Evolutionary conservation across 2,113 vertebrate genomes (phyloP), one percentile per base, ranked within the genome.

Genomic region (Delphinapterus leucas): DNA sequence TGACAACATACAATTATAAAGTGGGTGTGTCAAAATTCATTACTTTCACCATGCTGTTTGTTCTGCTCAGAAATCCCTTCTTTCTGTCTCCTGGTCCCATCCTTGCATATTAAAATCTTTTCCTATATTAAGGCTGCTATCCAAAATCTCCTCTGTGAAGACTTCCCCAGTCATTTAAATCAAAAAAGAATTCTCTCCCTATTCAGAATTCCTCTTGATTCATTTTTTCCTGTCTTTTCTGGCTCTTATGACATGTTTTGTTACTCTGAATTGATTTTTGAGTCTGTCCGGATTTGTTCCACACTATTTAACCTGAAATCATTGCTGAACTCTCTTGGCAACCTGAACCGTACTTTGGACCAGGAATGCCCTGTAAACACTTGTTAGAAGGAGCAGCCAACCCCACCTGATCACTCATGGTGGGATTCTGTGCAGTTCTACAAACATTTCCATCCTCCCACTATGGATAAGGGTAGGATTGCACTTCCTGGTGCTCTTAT

Each of bases 1-100:
- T 25, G 11, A 26, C 6, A 10, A 17, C n/a, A 2, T 31, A 1
- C 5, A 31, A 0, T 12, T 49, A 21, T 44, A 25, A 36, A n/a
- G 15, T 5, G 12, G 6, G 2, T 33, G 15, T 68, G 26, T 60
- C 49, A n/a, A 68, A n/a, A 47, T 2, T 1, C 4, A 18, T 14
- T 3, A 5, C 17, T 8, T 67, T 5, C 13, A 8, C 26, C 18
- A 3, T 20, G 7, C 6, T 65, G 26, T 55, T 83, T 53, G 61
- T 31, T 70, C 9, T 90, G 38, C 5, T 74, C 70, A 61, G n/a
- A 94, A 90, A 71, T 28, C 77, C 44, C 12, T 60, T 36, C 60
- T 61, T 31, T 44, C 53, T 8, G 13, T 89, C 65, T 53, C 36
- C 31, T 28, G 20, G 33, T 41, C 60, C 11, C 63, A 20, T 36